Percentiles rank a stretch among this genome's conserved stretches.
phyloP scores from a whole-genome alignment of 2,113 vertebrate species.

The cattle (Bos taurus) region DNA sequence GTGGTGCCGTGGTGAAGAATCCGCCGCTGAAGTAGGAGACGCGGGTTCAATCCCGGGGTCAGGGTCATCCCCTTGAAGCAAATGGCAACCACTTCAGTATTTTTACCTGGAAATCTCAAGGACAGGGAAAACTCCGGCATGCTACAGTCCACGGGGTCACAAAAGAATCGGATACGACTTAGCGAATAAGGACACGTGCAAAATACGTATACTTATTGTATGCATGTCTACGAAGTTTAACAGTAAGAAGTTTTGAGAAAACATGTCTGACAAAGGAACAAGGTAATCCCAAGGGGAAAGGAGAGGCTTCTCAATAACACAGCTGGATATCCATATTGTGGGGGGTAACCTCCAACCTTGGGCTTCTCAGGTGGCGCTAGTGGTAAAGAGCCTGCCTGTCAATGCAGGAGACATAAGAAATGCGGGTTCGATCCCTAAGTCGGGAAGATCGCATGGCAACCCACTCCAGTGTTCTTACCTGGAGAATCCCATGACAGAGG shows the following conservation, averaged over 20 bases:
- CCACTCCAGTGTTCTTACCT: not conserved
- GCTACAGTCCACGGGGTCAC: not conserved
- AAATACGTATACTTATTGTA: not conserved
- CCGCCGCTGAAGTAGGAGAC: not conserved
- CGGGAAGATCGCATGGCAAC: not conserved
- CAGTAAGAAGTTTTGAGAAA: not conserved
- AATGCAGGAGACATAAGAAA: not conserved
- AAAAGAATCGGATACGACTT: rapidly evolving
- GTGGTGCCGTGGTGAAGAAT: rapidly evolving
- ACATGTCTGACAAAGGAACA: not conserved
- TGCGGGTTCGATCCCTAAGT: not conserved
- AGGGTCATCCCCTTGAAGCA: not conserved
- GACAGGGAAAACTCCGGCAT: not conserved
- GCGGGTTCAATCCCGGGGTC: not conserved
- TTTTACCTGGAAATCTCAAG: not conserved
- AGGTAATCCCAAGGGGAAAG: not conserved
- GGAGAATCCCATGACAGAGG: not conserved
- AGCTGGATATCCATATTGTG: not conserved
- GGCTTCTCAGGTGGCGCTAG: not conserved
- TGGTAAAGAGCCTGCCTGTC: not conserved
- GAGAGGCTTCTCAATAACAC: not conserved
- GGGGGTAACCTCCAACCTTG: not conserved
- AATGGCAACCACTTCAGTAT: not conserved
- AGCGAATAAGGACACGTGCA: rapidly evolving
- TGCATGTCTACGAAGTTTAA: not conserved